A percentile compares a stretch with the other conserved stretches of the same genome.
These are phyloP conservation scores for Clytia hemisphaerica DNA, from an alignment of 30 jellyfish, hydroid and myxozoan species.

Conservation along the genomic window DNA sequence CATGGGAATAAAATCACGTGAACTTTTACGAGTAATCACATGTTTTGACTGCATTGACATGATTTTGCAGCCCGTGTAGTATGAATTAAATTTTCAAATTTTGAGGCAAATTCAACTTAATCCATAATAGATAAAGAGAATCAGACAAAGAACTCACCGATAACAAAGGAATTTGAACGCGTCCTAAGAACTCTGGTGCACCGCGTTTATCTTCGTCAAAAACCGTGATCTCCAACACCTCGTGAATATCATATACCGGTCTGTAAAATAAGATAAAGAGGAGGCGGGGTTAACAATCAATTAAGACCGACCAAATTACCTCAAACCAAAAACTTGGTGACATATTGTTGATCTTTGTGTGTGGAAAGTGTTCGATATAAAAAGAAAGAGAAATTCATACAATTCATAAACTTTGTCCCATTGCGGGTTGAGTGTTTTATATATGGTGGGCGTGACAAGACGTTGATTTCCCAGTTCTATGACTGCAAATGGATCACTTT, in stretches of 20 bases:
- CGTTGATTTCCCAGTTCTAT: slow-evolving; percentile 80
- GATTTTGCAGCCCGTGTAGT: too few species aligned
- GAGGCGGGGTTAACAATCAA: not conserved
- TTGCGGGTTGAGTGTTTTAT: slow-evolving; percentile 85
- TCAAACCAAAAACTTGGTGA: not conserved
- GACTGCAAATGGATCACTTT: slow-evolving; percentile 94
- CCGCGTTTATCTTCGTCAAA: slow-evolving; percentile 92
- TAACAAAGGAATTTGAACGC: slow-evolving; percentile 74
- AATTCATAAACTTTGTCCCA: slow-evolving; percentile 90
- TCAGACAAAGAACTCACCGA: slow-evolving; percentile 59
- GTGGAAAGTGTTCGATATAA: not conserved
- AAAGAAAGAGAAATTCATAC: slow-evolving; percentile 23
- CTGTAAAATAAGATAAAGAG: slow-evolving; percentile 29
- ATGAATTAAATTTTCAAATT: too few species aligned
- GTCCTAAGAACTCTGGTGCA: slow-evolving; percentile 96
- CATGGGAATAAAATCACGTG: too few species aligned
- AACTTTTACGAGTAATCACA: too few species aligned
- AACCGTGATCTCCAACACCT: slow-evolving; percentile 50
- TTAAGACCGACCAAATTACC: not conserved
- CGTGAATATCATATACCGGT: slow-evolving; percentile 74
- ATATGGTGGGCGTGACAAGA: slow-evolving; percentile 84
- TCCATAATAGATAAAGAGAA: too few species aligned
- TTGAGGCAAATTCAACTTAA: too few species aligned
- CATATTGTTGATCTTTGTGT: not conserved
- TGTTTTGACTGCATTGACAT: too few species aligned